Conservation (phyloP, 2,888 invertebrate genomes). For the Tortrix viridana region DNA sequence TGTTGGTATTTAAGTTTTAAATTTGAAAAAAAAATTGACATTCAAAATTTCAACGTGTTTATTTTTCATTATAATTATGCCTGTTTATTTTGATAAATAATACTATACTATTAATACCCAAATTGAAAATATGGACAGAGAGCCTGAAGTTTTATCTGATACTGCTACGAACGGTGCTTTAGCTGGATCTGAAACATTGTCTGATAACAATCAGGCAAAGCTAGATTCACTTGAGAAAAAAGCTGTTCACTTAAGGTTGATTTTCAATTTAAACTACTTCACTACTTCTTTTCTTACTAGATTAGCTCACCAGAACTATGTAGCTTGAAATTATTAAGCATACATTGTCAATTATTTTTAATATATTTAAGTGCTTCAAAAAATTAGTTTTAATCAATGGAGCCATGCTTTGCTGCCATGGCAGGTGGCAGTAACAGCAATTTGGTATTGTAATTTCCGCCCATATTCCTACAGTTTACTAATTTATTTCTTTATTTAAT, state of each 20-base stretch:
- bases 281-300: not conserved
- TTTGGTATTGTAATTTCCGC: too few species aligned
- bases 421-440: too few species aligned
- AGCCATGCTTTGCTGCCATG: too few species aligned
- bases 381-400: too few species aligned
- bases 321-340: too few species aligned
- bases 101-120: conserved; percentile 38
- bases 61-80: conserved; percentile 57
- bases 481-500: too few species aligned
- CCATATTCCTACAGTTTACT: too few species aligned
- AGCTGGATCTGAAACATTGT: conserved; percentile 65
- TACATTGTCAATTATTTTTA: too few species aligned
- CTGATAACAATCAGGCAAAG: conserved; percentile 72
- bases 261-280: not conserved
- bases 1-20: not conserved
- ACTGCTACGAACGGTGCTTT: conserved; percentile 70
- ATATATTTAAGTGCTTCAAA: not conserved
- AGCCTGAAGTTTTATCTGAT: conserved; percentile 71
- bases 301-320: too few species aligned
- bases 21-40: conserved; percentile 1
- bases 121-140: conserved; percentile 64
- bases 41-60: conserved; percentile 22
- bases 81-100: conserved; percentile 42
- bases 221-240: conserved; percentile 77
- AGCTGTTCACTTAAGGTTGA: conserved; percentile 74